phyloP scores from a whole-genome alignment of 2,113 vertebrate genomes.

The Syngnathoides biaculeatus region DNA sequence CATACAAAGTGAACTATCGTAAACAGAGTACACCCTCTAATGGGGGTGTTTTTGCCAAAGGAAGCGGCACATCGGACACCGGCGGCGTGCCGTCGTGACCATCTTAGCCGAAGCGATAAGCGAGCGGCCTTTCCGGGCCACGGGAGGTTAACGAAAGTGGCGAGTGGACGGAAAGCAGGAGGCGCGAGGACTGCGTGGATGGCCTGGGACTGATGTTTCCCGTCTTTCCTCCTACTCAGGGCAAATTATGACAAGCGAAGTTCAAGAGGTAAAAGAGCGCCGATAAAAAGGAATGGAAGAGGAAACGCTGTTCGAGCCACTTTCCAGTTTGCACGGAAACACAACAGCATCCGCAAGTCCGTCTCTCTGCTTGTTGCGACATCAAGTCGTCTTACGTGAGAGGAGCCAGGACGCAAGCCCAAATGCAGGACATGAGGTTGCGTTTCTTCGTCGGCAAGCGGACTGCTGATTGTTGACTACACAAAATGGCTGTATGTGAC shows the following conservation, averaged over 20 bases:
- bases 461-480: neutral
- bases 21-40: neutral
- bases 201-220: slow-evolving; percentile 50
- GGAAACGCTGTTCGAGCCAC: slow-evolving; percentile 33
- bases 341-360: slow-evolving; percentile 22
- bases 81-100: slow-evolving; percentile 6
- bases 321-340: slow-evolving; percentile 35
- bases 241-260: slow-evolving; percentile 52
- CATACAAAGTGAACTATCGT: neutral
- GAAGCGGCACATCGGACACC: slow-evolving; percentile 42
- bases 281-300: slow-evolving; percentile 19
- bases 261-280: slow-evolving; percentile 19
- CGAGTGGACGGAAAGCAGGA: slow-evolving; percentile 62
- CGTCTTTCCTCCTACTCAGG: slow-evolving; percentile 59
- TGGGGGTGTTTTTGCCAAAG: slow-evolving; percentile 50
- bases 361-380: slow-evolving; percentile 34
- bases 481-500: neutral
- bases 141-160: slow-evolving; percentile 55
- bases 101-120: slow-evolving; percentile 42
- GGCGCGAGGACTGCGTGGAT: slow-evolving; percentile 37
- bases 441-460: slow-evolving; percentile 19
- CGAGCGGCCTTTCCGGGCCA: slow-evolving; percentile 46
- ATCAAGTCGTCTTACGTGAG: slow-evolving; percentile 29
- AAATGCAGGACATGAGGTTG: too few relatives aligned
- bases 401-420: too few relatives aligned